These are phyloP conservation scores for Xestia sexstrigata DNA, from an alignment of 2,888 invertebrate species.

Conservation along the genomic window DNA sequence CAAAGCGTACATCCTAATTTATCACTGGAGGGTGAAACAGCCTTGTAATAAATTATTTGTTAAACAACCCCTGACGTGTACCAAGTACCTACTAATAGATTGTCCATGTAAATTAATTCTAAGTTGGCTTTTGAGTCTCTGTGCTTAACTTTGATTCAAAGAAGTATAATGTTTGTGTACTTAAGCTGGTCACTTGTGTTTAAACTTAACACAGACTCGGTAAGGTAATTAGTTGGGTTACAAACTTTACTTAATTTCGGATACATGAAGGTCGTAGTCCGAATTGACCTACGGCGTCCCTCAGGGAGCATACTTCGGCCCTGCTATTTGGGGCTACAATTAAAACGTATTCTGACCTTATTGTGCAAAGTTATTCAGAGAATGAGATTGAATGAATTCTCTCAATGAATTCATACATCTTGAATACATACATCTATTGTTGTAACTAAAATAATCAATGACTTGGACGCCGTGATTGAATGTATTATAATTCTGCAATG, in stretches of 20 bases:
- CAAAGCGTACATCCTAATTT: constrained; percentile 55
- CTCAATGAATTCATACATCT: background rate
- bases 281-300: constrained; percentile 31
- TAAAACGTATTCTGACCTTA: background rate
- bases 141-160: constrained; percentile 19
- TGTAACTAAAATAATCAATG: background rate
- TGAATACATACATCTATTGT: background rate
- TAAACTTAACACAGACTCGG: constrained; percentile 15
- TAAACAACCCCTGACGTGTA: constrained; percentile 52
- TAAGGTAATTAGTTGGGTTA: constrained; percentile 31
- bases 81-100: constrained; percentile 38
- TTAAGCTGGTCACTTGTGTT: constrained; percentile 16
- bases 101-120: constrained; percentile 51
- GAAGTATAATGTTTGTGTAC: constrained; percentile 8
- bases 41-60: constrained; percentile 55
- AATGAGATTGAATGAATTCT: background rate
- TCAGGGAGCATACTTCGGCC: constrained; percentile 20
- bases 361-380: constrained; percentile 3
- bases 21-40: constrained; percentile 57
- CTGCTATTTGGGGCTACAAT: constrained; percentile 6
- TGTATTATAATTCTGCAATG: constrained; percentile 23
- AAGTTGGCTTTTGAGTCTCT: constrained; percentile 44
- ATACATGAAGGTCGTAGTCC: constrained; percentile 17
- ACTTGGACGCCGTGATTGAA: background rate
- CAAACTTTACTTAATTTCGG: constrained; percentile 16